Evolutionary conservation across 2,888 invertebrate species (phyloP).

Genomic region (Machimus rusticus): DNA sequence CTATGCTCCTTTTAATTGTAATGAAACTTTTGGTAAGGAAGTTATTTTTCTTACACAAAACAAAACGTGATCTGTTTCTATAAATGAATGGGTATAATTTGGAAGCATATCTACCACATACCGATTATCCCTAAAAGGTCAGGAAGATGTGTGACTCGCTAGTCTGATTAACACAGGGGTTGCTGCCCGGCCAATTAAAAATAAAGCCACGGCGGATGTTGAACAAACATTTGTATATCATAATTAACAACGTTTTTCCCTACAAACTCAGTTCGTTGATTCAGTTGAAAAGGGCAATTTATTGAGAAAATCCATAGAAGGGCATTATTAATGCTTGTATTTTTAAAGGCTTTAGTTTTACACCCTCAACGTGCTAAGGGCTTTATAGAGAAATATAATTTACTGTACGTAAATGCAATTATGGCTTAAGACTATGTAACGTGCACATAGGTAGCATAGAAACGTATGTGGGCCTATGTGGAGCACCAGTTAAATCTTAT

Average conservation of each 20-base stretch:
- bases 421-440: neutral
- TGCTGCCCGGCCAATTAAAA: neutral
- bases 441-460: neutral
- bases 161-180: neutral
- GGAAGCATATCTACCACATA: neutral
- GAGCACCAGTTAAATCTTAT: neutral
- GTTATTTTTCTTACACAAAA: conserved; percentile 5
- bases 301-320: neutral
- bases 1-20: conserved; percentile 14
- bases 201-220: neutral
- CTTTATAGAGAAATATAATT: neutral
- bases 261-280: neutral
- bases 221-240: neutral
- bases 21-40: conserved; percentile 9
- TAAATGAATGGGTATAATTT: neutral
- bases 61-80: conserved; percentile 23
- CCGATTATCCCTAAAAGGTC: conserved; percentile 7
- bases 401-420: neutral
- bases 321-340: neutral
- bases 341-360: neutral
- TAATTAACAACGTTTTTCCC: neutral
- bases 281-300: neutral
- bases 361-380: neutral
- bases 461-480: neutral
- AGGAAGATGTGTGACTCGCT: neutral